phyloP scores from a whole-genome alignment of 2,113 vertebrate genomes.

The Ranitomeya variabilis region DNA sequence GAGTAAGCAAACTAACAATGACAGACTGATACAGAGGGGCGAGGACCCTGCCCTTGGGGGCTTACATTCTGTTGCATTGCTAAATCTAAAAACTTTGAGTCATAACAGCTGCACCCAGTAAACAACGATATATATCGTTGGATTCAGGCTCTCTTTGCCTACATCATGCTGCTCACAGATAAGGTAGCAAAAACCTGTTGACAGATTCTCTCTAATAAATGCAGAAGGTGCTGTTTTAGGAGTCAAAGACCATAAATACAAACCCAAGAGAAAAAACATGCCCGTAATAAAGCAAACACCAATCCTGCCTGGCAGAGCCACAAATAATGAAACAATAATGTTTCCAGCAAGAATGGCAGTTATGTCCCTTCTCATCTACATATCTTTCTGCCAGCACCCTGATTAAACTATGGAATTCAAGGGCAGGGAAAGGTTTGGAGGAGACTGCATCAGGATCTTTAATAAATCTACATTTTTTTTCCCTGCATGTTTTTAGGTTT shows the following conservation, averaged over 20 bases:
- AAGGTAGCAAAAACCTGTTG: no score
- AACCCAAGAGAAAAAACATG: neutral
- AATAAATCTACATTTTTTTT: no score
- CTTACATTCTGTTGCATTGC: no score
- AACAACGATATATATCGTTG: no score
- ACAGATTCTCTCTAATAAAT: neutral
- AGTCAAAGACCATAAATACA: neutral
- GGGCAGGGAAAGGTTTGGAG: neutral
- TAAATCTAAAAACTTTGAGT: no score
- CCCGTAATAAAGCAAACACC: neutral
- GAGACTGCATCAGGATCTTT: neutral
- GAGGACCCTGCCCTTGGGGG: no score
- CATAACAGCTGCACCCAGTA: no score
- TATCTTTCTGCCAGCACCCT: conserved; percentile 22
- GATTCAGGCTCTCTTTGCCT: no score
- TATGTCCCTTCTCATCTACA: conserved; percentile 16
- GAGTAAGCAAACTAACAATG: no score
- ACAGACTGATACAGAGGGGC: no score
- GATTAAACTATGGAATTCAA: conserved; percentile 30
- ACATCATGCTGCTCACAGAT: no score
- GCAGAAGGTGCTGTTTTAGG: neutral
- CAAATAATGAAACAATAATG: conserved; percentile 43
- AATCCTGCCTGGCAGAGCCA: conserved; percentile 9
- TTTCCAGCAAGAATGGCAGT: conserved; percentile 23
- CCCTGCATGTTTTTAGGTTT: no score